Percentiles rank a stretch among this genome's conserved stretches.
Conservation (phyloP, 1,140 invertebrate genomes). For the Aphelinus certus region DNA sequence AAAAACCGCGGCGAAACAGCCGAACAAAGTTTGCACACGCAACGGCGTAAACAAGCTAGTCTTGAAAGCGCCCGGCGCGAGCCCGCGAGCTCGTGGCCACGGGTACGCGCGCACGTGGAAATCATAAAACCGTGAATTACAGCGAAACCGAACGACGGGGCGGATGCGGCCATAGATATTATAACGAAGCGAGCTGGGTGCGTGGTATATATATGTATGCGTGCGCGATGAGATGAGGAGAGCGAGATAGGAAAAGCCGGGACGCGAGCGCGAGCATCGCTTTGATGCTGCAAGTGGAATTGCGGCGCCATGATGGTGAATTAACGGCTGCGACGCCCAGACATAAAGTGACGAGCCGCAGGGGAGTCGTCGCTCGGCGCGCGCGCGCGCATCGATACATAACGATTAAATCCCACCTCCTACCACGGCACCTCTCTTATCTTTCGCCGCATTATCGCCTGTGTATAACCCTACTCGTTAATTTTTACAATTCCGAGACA, state of each 20-base stretch:
- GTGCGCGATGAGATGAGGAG: not conserved
- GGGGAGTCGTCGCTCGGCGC: constrained; percentile 30
- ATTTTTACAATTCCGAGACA: constrained; percentile 10
- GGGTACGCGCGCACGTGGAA: not conserved
- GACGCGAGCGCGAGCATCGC: constrained; percentile 2
- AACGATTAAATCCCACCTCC: not conserved
- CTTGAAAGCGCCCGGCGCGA: not conserved
- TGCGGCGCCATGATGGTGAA: constrained; percentile 37
- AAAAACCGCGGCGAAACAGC: too few species aligned
- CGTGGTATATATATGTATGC: too few species aligned
- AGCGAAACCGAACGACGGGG: not conserved
- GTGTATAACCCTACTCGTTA: not conserved
- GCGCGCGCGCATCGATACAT: constrained; percentile 18
- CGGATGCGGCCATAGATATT: not conserved
- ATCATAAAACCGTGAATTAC: constrained; percentile 7
- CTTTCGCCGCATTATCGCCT: too few species aligned
- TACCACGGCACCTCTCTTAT: not conserved
- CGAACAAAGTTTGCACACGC: constrained; percentile 4
- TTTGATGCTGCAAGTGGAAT: constrained; percentile 6
- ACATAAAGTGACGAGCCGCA: constrained; percentile 49
- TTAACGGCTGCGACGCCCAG: constrained; percentile 48
- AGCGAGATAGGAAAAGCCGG: constrained; percentile 13
- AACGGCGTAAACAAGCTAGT: constrained; percentile 13
- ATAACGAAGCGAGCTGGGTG: not conserved
- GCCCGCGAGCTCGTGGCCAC: too few species aligned